Percentiles rank a stretch among this genome's conserved stretches.
Conservation (phyloP, 1,140 invertebrate species). For the Brachionus angularis region DNA sequence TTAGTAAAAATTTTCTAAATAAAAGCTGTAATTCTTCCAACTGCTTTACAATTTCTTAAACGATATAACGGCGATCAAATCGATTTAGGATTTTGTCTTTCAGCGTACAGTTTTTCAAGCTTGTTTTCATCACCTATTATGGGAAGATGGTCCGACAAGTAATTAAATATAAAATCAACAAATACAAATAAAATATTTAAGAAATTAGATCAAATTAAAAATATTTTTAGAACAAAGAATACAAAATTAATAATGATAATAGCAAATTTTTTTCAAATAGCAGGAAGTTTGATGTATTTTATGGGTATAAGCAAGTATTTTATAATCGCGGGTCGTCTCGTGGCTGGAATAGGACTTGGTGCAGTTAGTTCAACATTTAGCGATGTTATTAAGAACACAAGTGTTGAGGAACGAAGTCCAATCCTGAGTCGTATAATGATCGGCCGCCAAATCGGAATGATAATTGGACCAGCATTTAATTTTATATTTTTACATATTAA, state of each 20-base stretch:
- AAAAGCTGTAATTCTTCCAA: constrained; percentile 44
- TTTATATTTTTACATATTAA: constrained; percentile 45
- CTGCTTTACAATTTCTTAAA: constrained; percentile 25
- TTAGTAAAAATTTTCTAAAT: too few species aligned
- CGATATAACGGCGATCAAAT: constrained; percentile 19
- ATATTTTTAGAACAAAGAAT: constrained; percentile 43
- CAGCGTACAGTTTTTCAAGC: constrained; percentile 47
- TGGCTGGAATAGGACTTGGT: constrained; percentile 45
- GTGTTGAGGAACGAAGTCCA: constrained; percentile 46
- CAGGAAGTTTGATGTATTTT: constrained; percentile 48
- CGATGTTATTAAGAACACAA: constrained; percentile 47
- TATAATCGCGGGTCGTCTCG: constrained; percentile 46
- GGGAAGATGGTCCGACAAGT: constrained; percentile 46
- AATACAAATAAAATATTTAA: too few species aligned
- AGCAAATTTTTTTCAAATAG: constrained; percentile 48
- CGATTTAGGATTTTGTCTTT: constrained; percentile 46
- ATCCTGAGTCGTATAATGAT: constrained; percentile 46
- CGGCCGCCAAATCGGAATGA: constrained; percentile 47
- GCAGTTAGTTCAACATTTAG: constrained; percentile 39
- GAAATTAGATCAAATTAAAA: background rate
- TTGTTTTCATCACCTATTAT: constrained; percentile 46
- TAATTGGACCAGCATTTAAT: constrained; percentile 49
- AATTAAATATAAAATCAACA: background rate
- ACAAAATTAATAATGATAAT: constrained; percentile 46
- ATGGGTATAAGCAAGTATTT: constrained; percentile 45